A percentile compares a stretch with the other conserved stretches of the same genome.
Conservation (phyloP, 1,140 invertebrate species). For the Saccostrea cuccullata region DNA sequence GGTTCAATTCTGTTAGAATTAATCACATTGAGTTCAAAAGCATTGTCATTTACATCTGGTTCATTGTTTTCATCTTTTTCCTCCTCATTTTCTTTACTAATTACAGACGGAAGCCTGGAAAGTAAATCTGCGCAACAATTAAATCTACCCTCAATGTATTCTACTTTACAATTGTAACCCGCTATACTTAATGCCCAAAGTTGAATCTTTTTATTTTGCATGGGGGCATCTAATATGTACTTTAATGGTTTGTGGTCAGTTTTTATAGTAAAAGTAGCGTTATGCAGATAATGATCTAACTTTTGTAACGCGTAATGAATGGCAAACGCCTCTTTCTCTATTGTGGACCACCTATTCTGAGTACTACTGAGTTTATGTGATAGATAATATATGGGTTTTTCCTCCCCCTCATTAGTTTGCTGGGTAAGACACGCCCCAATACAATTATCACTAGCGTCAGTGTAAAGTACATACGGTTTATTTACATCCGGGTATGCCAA, state of each 20-base stretch:
- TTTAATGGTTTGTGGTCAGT: slow-evolving; percentile 65
- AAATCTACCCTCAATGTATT: slow-evolving; percentile 50
- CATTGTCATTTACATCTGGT: not conserved
- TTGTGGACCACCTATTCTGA: slow-evolving; percentile 56
- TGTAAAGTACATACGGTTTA: slow-evolving; percentile 52
- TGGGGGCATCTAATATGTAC: slow-evolving; percentile 55
- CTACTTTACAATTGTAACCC: slow-evolving; percentile 56
- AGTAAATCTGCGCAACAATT: slow-evolving; percentile 61
- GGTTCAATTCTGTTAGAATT: not conserved
- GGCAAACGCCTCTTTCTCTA: slow-evolving; percentile 62
- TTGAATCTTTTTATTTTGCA: slow-evolving; percentile 63
- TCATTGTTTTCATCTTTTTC: not conserved
- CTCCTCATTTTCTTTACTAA: not conserved
- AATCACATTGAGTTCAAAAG: not conserved
- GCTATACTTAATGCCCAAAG: slow-evolving; percentile 58
- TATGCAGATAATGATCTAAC: slow-evolving; percentile 53
- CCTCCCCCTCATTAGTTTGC: slow-evolving; percentile 22
- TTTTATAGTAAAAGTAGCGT: slow-evolving; percentile 59
- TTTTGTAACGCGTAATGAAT: slow-evolving; percentile 21
- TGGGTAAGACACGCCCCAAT: slow-evolving; percentile 55
- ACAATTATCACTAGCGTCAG: slow-evolving; percentile 54
- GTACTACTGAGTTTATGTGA: slow-evolving; percentile 57
- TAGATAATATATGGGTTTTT: slow-evolving; percentile 55
- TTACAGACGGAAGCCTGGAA: slow-evolving; percentile 41
- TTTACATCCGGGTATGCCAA: slow-evolving; percentile 46